These are phyloP conservation scores for Polyergus mexicanus DNA, from an alignment of 1,140 invertebrate genomes.

Conservation along the genomic window DNA sequence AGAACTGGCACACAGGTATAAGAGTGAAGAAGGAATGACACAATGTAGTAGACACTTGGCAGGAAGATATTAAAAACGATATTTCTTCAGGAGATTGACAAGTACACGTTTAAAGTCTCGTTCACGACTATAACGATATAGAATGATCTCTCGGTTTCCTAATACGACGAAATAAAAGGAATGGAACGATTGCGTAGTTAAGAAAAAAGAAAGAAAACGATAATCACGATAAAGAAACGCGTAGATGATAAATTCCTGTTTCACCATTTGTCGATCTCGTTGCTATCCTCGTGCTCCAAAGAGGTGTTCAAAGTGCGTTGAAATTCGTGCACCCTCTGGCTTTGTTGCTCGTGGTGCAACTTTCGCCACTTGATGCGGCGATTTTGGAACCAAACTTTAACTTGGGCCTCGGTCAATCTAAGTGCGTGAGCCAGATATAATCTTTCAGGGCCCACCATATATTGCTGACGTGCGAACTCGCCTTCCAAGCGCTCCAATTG, in stretches of 20 bases:
- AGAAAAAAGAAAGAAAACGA: slow-evolving; percentile 32
- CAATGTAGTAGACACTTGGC: slow-evolving; percentile 3
- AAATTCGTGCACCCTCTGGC: slow-evolving; percentile 93
- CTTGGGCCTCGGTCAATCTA: slow-evolving; percentile 96
- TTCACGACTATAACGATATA: neutral
- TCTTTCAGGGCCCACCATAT: slow-evolving; percentile 97
- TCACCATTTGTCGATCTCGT: slow-evolving; percentile 83
- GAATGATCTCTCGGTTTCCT: slow-evolving; percentile 32
- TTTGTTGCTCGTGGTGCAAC: slow-evolving; percentile 96
- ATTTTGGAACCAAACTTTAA: slow-evolving; percentile 99
- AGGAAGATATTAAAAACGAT: slow-evolving; percentile 22
- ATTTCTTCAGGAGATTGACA: slow-evolving; percentile 26
- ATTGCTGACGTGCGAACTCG: slow-evolving; percentile 97
- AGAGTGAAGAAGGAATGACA: slow-evolving; percentile 22
- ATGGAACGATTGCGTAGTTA: slow-evolving; percentile 3
- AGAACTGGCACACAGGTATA: slow-evolving; percentile 2
- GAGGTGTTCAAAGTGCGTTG: slow-evolving; percentile 86
- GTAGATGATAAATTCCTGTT: slow-evolving; percentile 49
- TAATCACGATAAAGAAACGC: slow-evolving; percentile 51
- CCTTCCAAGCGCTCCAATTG: slow-evolving; percentile 96
- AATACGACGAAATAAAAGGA: slow-evolving; percentile 6
- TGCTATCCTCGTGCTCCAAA: slow-evolving; percentile 83
- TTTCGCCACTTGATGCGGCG: slow-evolving; percentile 98
- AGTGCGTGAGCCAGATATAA: slow-evolving; percentile 95
- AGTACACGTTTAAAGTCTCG: slow-evolving; percentile 33